These are phyloP conservation scores for Chlorospingus flavigularis DNA, from an alignment of 2,797 vertebrate species.

Conservation along the genomic window DNA sequence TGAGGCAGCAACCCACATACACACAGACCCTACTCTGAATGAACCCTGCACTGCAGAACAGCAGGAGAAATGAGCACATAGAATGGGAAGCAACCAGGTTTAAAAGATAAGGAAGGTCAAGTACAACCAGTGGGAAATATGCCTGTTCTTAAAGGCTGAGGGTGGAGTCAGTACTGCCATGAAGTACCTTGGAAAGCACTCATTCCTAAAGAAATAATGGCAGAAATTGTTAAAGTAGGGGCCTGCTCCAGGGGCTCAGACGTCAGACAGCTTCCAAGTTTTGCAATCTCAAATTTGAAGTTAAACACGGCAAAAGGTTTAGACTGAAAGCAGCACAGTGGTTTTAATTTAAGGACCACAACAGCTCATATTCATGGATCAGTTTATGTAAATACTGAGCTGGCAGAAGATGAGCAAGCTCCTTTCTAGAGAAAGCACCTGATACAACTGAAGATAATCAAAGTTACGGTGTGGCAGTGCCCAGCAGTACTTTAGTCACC, in stretches of 20 bases:
- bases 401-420: neutral
- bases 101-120: neutral
- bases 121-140: neutral
- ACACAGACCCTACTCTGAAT: neutral
- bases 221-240: neutral
- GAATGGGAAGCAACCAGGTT: neutral
- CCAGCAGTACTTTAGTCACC: neutral
- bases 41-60: neutral
- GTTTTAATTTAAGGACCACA: neutral
- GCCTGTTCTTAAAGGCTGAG: neutral
- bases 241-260: neutral
- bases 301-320: neutral
- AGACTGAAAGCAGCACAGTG: neutral
- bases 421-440: neutral
- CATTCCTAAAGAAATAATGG: neutral
- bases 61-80: neutral
- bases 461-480: neutral
- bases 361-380: accelerated
- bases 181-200: neutral
- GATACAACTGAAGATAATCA: neutral
- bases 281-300: neutral
- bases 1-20: neutral
- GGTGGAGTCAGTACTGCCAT: neutral
- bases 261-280: neutral
- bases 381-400: neutral